Percentiles rank a stretch among this genome's conserved stretches.
phyloP scores from a whole-genome alignment of 2,113 vertebrate species.

The Oryzias curvinotus region DNA sequence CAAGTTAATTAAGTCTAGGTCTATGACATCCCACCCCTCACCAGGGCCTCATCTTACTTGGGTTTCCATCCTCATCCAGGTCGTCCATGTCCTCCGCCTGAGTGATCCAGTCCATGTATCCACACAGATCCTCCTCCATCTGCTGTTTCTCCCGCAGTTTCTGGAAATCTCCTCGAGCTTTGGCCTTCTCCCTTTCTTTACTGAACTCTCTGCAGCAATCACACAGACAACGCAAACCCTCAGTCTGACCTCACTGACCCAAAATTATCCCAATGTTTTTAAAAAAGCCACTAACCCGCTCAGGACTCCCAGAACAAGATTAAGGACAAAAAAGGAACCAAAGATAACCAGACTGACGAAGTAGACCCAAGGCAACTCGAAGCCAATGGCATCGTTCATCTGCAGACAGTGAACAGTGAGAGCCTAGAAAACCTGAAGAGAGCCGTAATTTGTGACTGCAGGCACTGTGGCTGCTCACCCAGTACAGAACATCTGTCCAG shows the following conservation, averaged over 20 bases:
- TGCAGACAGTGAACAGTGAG: constrained; percentile 36
- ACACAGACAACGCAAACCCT: not conserved
- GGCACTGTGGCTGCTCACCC: constrained; percentile 69
- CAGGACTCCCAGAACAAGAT: constrained; percentile 91
- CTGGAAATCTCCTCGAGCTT: constrained; percentile 72
- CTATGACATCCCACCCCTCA: not conserved
- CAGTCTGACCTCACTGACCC: not conserved
- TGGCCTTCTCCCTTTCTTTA: constrained; percentile 73
- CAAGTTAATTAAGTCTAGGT: not conserved
- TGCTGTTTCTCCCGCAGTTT: constrained; percentile 74
- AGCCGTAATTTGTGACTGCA: no score
- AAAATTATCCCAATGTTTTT: not conserved
- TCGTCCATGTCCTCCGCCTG: constrained; percentile 75
- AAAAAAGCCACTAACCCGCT: constrained; percentile 78
- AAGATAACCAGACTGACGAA: constrained; percentile 93
- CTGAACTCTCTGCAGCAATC: constrained; percentile 65
- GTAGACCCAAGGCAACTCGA: constrained; percentile 91
- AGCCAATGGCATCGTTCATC: constrained; percentile 93
- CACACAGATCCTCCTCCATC: constrained; percentile 74
- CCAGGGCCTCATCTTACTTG: constrained; percentile 36
- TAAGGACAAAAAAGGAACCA: constrained; percentile 94
- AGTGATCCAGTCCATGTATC: constrained; percentile 76
- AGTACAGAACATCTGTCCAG: constrained; percentile 91
- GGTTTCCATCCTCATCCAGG: constrained; percentile 63
- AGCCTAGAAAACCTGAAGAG: not conserved